These are phyloP conservation scores for Apamea epomidion DNA, from an alignment of 2,888 invertebrate genomes.

Conservation along the genomic window DNA sequence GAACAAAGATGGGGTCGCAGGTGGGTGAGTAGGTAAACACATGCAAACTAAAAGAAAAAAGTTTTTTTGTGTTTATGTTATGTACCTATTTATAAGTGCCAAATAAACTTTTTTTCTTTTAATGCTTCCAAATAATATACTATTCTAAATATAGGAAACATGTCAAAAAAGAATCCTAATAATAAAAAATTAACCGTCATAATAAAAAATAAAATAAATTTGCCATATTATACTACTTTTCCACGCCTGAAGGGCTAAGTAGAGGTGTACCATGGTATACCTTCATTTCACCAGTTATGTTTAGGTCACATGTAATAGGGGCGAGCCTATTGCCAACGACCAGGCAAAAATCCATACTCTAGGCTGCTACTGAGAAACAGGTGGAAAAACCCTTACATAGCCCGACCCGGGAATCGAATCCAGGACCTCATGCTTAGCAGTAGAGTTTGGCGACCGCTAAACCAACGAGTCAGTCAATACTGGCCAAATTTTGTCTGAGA, in stretches of 20 bases:
- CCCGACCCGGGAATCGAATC: too few species aligned
- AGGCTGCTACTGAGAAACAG: background rate
- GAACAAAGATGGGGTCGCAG: conserved; percentile 32
- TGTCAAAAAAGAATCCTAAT: background rate
- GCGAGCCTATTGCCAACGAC: too few species aligned
- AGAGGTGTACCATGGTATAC: too few species aligned
- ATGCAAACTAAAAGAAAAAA: background rate
- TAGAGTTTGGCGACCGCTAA: background rate
- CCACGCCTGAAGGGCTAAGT: too few species aligned
- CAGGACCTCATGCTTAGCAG: background rate
- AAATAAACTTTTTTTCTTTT: background rate
- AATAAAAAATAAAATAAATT: too few species aligned
- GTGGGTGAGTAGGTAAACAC: background rate
- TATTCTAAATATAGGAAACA: background rate
- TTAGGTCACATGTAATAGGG: too few species aligned
- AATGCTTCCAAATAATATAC: background rate
- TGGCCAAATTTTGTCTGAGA: background rate
- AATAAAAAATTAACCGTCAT: background rate
- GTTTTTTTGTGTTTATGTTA: background rate
- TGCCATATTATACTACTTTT: too few species aligned
- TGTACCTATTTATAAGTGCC: background rate
- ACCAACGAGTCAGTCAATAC: background rate
- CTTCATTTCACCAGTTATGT: too few species aligned
- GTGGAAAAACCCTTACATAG: too few species aligned
- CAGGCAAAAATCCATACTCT: too few species aligned